These are phyloP conservation scores for Druon quercuslanigerum DNA, from an alignment of 1,140 invertebrate genomes.

Conservation along the genomic window DNA sequence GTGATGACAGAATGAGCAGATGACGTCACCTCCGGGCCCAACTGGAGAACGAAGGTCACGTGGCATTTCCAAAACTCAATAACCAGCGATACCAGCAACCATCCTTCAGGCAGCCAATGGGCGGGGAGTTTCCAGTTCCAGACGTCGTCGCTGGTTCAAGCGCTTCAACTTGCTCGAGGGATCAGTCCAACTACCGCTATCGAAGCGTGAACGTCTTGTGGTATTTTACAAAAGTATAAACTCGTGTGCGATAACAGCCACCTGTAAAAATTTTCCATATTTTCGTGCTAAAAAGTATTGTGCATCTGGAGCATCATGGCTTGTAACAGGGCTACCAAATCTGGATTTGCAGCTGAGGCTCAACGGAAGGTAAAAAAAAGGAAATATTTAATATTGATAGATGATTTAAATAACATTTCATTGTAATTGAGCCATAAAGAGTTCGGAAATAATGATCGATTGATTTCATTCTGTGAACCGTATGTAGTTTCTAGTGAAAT, in stretches of 20 bases:
- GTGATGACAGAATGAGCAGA: constrained; percentile 20
- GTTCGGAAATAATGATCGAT: no score
- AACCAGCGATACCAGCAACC: constrained; percentile 32
- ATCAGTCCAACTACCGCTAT: constrained; percentile 45
- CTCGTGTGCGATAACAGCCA: not conserved
- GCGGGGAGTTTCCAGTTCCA: constrained; percentile 53
- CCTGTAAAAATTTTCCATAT: constrained; percentile 18
- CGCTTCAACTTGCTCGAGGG: constrained; percentile 40
- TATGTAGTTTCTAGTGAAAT: no score
- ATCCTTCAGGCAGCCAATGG: constrained; percentile 45
- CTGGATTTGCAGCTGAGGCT: constrained; percentile 94
- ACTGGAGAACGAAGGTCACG: constrained; percentile 63
- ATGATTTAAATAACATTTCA: not conserved
- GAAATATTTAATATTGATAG: not conserved
- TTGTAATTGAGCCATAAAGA: no score
- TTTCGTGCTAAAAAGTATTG: constrained; percentile 16
- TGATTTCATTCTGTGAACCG: not conserved
- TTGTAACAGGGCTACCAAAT: constrained; percentile 91
- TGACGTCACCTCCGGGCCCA: constrained; percentile 59
- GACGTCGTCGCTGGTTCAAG: constrained; percentile 42
- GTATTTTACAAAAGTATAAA: not conserved
- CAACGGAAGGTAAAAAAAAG: constrained; percentile 87
- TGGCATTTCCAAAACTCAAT: constrained; percentile 57
- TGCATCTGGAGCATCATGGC: constrained; percentile 79
- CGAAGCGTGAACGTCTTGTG: constrained; percentile 39